Conservation (phyloP, 2,888 invertebrate species). For the Seira ritae region DNA sequence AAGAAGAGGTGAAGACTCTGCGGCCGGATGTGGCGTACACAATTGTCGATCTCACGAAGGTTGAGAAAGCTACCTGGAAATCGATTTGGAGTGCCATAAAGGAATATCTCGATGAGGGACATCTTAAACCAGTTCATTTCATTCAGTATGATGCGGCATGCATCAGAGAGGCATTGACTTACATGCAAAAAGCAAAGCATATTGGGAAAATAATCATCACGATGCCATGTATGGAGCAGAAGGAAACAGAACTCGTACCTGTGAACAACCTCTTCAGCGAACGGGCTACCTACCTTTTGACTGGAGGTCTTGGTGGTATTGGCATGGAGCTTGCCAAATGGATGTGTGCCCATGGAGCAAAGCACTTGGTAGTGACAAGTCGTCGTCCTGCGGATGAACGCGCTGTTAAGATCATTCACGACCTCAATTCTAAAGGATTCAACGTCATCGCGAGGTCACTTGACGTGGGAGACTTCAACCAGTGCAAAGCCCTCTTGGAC, state of each 20-base stretch:
- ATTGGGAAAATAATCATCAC: slow-evolving; percentile 56
- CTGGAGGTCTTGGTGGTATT: slow-evolving; percentile 56
- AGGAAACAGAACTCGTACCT: slow-evolving; percentile 35
- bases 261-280: slow-evolving; percentile 35
- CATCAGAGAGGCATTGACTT: slow-evolving; percentile 51
- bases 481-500: slow-evolving; percentile 51
- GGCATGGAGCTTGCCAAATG: slow-evolving; percentile 59
- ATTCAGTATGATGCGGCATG: slow-evolving; percentile 48
- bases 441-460: slow-evolving; percentile 38
- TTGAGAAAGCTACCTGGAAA: slow-evolving; percentile 12
- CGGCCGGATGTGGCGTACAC: slow-evolving; percentile 56
- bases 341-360: slow-evolving; percentile 56
- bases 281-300: slow-evolving; percentile 47
- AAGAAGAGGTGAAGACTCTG: slow-evolving; percentile 39
- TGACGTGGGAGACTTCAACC: slow-evolving; percentile 57
- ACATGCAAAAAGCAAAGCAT: slow-evolving; percentile 60
- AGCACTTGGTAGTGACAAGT: slow-evolving; percentile 61
- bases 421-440: slow-evolving; percentile 46
- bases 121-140: slow-evolving; percentile 35
- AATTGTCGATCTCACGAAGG: slow-evolving; percentile 47
- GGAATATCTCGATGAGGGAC: not conserved
- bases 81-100: slow-evolving; percentile 12
- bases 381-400: slow-evolving; percentile 49
- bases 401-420: slow-evolving; percentile 51
- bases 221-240: slow-evolving; percentile 43